Percentiles rank a stretch among this genome's conserved stretches.
Conservation (phyloP, 2,888 invertebrate genomes). For the Aporophyla nigra region DNA sequence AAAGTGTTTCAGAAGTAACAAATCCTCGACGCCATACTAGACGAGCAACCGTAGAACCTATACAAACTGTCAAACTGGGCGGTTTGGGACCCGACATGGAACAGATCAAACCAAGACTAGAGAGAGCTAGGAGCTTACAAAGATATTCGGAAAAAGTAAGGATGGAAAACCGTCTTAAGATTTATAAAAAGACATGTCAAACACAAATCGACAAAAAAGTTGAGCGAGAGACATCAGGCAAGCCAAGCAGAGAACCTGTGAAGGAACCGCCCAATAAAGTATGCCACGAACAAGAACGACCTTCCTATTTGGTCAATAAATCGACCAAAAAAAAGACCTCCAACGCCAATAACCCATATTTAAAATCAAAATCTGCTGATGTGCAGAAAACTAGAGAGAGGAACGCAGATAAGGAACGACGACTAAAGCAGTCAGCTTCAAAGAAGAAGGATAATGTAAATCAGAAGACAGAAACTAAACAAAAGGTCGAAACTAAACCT, state of each 20-base stretch:
- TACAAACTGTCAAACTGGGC: slow-evolving; percentile 81
- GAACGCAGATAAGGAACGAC: slow-evolving; percentile 49
- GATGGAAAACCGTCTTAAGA: slow-evolving; percentile 86
- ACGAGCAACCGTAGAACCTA: slow-evolving; percentile 75
- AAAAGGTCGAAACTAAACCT: slow-evolving; percentile 50
- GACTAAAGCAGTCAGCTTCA: slow-evolving; percentile 53
- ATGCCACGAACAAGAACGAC: slow-evolving; percentile 62
- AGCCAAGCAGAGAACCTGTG: slow-evolving; percentile 58
- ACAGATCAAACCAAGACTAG: slow-evolving; percentile 84
- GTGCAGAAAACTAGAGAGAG: slow-evolving; percentile 65
- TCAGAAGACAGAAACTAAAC: slow-evolving; percentile 47
- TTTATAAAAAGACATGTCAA: slow-evolving; percentile 83
- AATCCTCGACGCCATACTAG: slow-evolving; percentile 76
- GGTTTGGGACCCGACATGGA: slow-evolving; percentile 87
- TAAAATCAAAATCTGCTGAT: slow-evolving; percentile 78
- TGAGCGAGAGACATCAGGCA: slow-evolving; percentile 68
- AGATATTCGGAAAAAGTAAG: slow-evolving; percentile 88
- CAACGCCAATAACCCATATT: slow-evolving; percentile 67
- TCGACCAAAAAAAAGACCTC: slow-evolving; percentile 69
- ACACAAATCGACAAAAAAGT: slow-evolving; percentile 74
- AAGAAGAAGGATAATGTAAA: slow-evolving; percentile 35
- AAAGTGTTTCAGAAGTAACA: slow-evolving; percentile 84
- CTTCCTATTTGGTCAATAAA: slow-evolving; percentile 84
- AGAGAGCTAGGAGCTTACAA: slow-evolving; percentile 87
- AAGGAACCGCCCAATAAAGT: slow-evolving; percentile 61